Evolutionary conservation across 2,888 invertebrate species (phyloP), one percentile per base, ranked within the genome.

Genomic region (Orthosia gothica): DNA sequence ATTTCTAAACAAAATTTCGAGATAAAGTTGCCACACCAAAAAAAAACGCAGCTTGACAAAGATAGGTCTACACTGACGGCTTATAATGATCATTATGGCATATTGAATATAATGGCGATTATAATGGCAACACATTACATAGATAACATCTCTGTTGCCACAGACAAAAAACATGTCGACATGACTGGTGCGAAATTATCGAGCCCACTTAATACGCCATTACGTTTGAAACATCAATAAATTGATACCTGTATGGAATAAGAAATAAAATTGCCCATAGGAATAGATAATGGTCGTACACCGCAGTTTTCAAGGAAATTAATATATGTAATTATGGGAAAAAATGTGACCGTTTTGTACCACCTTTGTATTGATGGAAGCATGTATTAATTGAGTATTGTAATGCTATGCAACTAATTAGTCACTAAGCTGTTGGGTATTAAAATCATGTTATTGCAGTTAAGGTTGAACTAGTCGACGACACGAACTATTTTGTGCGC

Each of bases 101-200:
- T 70, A 76, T 62, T 66, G 66, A 75, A 71, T 76, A 63, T 54
- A 82, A 83, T 69, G 13, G 73, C 86, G 81, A 77, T 81, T 63
- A 65, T 85, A 87, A 85, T 82, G 71, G 80, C 59, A 76, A 76
- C 78, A 82, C 69, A 79, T 85, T 82, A 79, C 70, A 79, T 79
- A 71, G 81, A 84, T 85, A 85, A 76, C 82, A 86, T 84, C 84
- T 87, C 40, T 74, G 68, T 75, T 61, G n/a, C 16, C 12, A 32
- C 32, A 55, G n/a, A 71, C 70, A 87, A 89, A 89, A 88, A 88
- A 77, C 62, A 64, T 76, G 79, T 85, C 66, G 69, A 87, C 81
- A 80, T 71, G 86, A 73, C 91, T 88, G 88, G 92, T 92, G 92
- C 88, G 88, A 91, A 90, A 89, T 91, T 89, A 89, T 89, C 86